Percentiles rank a stretch among this genome's conserved stretches.
phyloP scores from a whole-genome alignment of 1,140 invertebrate species.

The Sitodiplosis mosellana region DNA sequence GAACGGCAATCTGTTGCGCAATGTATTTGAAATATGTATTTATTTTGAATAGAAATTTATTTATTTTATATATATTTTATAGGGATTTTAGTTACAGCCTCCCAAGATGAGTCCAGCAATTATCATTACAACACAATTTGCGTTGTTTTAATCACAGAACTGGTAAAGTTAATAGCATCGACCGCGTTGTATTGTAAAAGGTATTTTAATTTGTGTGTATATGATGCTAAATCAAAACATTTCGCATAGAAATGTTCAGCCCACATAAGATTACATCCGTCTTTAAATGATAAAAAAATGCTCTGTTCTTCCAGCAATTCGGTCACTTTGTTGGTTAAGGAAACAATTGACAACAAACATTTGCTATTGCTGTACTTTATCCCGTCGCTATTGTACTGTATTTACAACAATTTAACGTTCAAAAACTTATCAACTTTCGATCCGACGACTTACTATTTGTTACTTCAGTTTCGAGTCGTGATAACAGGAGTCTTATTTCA shows the following conservation, averaged over 20 bases:
- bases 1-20: not conserved
- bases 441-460: constrained; percentile 83
- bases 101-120: constrained; percentile 56
- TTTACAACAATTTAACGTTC: constrained; percentile 92
- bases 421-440: constrained; percentile 79
- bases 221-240: constrained; percentile 2
- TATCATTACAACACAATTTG: constrained; percentile 79
- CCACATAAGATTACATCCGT: no score
- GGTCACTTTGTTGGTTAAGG: constrained; percentile 28
- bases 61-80: not conserved
- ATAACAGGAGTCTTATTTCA: constrained; percentile 85
- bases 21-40: no score
- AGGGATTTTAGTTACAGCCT: constrained; percentile 83
- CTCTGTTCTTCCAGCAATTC: constrained; percentile 28
- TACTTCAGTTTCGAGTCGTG: constrained; percentile 85
- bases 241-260: not conserved
- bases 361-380: constrained; percentile 75
- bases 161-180: constrained; percentile 64
- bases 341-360: constrained; percentile 36
- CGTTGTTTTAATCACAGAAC: constrained; percentile 75
- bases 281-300: no score
- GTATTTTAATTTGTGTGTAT: constrained; percentile 28
- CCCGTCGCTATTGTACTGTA: constrained; percentile 76
- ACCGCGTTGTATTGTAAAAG: constrained; percentile 48
- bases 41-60: not conserved